Conservation (phyloP, 2,888 invertebrate genomes). For the Sphaerophoria rueppellii region DNA sequence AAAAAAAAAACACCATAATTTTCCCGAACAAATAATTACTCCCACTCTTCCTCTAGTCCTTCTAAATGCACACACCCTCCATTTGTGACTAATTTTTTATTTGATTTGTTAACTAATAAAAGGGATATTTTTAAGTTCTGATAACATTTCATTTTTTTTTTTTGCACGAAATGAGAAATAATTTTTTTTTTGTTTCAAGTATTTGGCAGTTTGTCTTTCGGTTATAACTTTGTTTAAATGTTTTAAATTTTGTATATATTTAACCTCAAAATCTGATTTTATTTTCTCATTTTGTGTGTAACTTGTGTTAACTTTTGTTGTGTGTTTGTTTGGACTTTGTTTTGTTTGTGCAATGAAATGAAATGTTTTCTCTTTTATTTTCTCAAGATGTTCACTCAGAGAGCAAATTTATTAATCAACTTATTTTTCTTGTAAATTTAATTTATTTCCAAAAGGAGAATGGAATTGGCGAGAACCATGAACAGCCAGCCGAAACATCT, state of each 20-base stretch:
- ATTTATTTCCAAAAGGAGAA: slow-evolving; percentile 73
- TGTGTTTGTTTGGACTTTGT: slow-evolving; percentile 26
- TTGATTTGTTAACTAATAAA: slow-evolving; percentile 39
- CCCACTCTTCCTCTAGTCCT: background rate
- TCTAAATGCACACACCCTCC: slow-evolving; percentile 21
- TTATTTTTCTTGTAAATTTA: slow-evolving; percentile 12
- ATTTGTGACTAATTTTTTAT: slow-evolving; percentile 32
- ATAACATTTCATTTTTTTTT: slow-evolving; percentile 60
- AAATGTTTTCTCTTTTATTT: slow-evolving; percentile 29
- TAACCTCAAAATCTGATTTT: slow-evolving; percentile 38
- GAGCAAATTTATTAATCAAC: slow-evolving; percentile 4
- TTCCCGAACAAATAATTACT: slow-evolving; percentile 29
- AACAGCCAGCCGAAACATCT: slow-evolving; percentile 74
- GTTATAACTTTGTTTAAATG: slow-evolving; percentile 20
- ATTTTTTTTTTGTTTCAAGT: too few species aligned
- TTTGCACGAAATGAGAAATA: slow-evolving; percentile 68
- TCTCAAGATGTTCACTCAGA: slow-evolving; percentile 1
- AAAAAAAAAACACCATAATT: slow-evolving; percentile 21
- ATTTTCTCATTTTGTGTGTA: slow-evolving; percentile 66
- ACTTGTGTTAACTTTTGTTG: background rate
- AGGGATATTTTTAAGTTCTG: slow-evolving; percentile 22
- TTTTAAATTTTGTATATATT: slow-evolving; percentile 28
- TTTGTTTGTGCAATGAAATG: slow-evolving; percentile 42
- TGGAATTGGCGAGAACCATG: slow-evolving; percentile 75
- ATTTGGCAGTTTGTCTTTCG: background rate